Evolutionary conservation across 2,888 invertebrate genomes (phyloP), one percentile per base, ranked within the genome.

Genomic region (Lasius platythorax): DNA sequence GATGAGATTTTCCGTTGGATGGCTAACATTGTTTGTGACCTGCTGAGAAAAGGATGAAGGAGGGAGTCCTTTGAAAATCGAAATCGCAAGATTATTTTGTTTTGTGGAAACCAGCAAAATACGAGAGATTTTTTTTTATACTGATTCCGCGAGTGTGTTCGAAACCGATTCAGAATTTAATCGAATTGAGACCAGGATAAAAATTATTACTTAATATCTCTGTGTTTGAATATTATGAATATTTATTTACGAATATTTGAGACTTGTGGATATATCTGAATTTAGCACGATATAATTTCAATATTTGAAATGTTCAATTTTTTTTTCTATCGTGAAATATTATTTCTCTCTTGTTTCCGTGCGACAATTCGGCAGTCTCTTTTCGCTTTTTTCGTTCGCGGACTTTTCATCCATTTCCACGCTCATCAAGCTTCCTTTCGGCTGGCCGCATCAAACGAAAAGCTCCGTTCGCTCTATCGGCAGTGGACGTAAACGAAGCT

Each of bases 1-100:
- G 28, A 56, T 67, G 72, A 87, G 84, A 87, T 87, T 87, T 63
- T 67, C 68, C 58, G 68, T 30, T 46, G 12, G 46, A 61, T 56
- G 6, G 63, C 30, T 28, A 56, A 83, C 72, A 66, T 67, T 83
- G 63, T 58, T 82, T 61, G 66, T 18, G 63, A 18, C 67, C 43
- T 18, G 40, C 66, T 28, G 30, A 75, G 61, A 18, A 23, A 33
- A 37, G 61, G 37, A 46, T 68, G 18, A 68, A 43, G 78, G 18
- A 3, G 6, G 61, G 15, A 50, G 11, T 11, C 23, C 18, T 61
- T 46, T 30, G 70, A 23, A 70, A 70, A 23, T 15, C 46, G 33
- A 72, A 61, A 79, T 79, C 61, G 23, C 33, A 18, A 23, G 4
- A 72, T 79, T 79, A 46, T 79, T 79, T 70, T 61, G 72, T 61